These are phyloP conservation scores for Dermatemys mawii DNA, from an alignment of 2,113 vertebrate genomes.

Conservation along the genomic window DNA sequence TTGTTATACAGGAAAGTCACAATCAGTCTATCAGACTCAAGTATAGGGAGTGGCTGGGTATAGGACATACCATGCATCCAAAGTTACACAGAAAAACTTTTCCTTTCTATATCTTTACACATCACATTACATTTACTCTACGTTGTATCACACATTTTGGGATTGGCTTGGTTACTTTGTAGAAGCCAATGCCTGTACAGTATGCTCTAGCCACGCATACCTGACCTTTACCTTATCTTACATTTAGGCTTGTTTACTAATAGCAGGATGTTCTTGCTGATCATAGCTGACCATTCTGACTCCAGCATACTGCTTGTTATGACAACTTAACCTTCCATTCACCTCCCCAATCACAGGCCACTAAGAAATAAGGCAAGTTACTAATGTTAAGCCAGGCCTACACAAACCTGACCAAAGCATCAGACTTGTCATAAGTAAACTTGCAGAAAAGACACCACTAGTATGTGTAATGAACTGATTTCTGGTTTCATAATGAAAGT, in stretches of 20 bases:
- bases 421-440: neutral
- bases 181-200: neutral
- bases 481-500: neutral
- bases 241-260: neutral
- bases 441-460: fast-evolving
- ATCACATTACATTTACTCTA: neutral
- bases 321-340: neutral
- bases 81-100: neutral
- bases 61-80: neutral
- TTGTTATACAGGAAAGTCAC: neutral
- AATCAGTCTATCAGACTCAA: neutral
- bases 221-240: neutral
- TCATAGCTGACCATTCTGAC: neutral
- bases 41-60: neutral
- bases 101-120: neutral
- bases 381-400: neutral
- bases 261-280: neutral
- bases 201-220: neutral
- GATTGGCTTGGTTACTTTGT: neutral
- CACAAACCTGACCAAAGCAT: neutral
- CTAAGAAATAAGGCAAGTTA: neutral
- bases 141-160: neutral
- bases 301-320: neutral
- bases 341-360: neutral
- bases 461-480: fast-evolving